Percentiles rank a stretch among this genome's conserved stretches.
phyloP scores from a whole-genome alignment of 2,888 invertebrate species.

The Dugesia japonica region DNA sequence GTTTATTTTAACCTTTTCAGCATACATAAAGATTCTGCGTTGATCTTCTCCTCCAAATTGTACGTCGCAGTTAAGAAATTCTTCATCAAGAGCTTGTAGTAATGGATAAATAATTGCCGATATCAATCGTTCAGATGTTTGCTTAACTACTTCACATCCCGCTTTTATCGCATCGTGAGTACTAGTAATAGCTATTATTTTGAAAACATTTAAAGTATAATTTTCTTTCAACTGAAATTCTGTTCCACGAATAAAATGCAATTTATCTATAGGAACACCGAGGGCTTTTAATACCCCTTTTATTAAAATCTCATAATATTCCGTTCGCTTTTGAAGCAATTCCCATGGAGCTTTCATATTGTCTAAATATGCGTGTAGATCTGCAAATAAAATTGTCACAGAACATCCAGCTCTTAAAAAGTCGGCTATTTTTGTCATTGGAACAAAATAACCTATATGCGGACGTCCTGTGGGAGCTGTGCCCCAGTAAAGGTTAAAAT shows the following conservation, averaged over 20 bases:
- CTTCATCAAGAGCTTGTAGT: constrained; percentile 79
- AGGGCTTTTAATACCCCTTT: constrained; percentile 83
- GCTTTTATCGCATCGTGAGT: constrained; percentile 97
- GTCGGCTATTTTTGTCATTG: constrained; percentile 94
- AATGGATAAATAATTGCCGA: constrained; percentile 55
- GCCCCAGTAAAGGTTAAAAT: constrained; percentile 90
- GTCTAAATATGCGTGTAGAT: constrained; percentile 90
- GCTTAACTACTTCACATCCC: constrained; percentile 97
- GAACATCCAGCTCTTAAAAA: constrained; percentile 84
- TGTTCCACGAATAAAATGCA: constrained; percentile 82
- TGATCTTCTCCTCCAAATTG: constrained; percentile 99
- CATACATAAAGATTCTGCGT: constrained; percentile 90
- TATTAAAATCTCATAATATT: constrained; percentile 82
- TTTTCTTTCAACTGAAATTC: constrained; percentile 79
- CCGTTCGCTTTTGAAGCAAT: constrained; percentile 66
- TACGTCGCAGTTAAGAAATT: constrained; percentile 95
- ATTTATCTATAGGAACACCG: constrained; percentile 75
- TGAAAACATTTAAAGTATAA: constrained; percentile 83
- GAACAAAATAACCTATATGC: constrained; percentile 94
- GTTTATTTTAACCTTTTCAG: too few species aligned
- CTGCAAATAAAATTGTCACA: constrained; percentile 86
- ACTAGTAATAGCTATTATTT: constrained; percentile 72
- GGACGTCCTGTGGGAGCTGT: constrained; percentile 96
- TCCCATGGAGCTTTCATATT: constrained; percentile 99
- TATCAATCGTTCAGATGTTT: constrained; percentile 79